Evolutionary conservation across 2,888 invertebrate species (phyloP), one percentile per base, ranked within the genome.

Genomic region (Zaprionus lineosus): DNA sequence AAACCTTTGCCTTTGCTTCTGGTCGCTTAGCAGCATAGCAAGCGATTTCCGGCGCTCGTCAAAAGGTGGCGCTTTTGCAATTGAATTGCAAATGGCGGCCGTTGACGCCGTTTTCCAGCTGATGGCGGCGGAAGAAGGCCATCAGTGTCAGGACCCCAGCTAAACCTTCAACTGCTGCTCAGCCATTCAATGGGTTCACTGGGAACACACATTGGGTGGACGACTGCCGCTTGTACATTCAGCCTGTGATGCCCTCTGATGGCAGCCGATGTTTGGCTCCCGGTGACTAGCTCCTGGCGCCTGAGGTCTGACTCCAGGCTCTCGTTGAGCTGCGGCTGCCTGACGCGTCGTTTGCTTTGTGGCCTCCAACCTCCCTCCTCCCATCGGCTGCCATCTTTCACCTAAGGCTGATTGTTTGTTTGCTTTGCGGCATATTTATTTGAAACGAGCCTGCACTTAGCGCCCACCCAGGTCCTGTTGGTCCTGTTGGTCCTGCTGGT

Each of bases 381-480:
- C 11, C 15, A 19, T 18, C n/a, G 9, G 33, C 36, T 47, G 19
- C 48, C n/a, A n/a, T 41, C 40, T 28, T 11, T 21, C 16, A 3
- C 16, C 6, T 24, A 29, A n/a, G n/a, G 12, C 34, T 67, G 73
- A 79, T 83, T 83, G 81, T 75, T 83, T 84, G 84, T 86, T 84
- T 84, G 74, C 81, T 75, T 85, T 85, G 85, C 75, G 84, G 84
- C 81, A 85, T 86, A 86, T 86, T 85, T 85, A 85, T 78, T 86
- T 84, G 69, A 79, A 78, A 84, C 70, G 84, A 84, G 84, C 68
- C 72, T 82, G 86, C 84, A 85, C 82, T 85, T 74, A 79, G 76
- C 65, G 57, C 64, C 40, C 24, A 15, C 40, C 31, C 31, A 41
- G 21, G 11, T 3, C 9, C 15, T 21, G 21, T 21, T 21, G 3